Conservation (phyloP, 2,113 vertebrate genomes). For the Alethe castanea region DNA sequence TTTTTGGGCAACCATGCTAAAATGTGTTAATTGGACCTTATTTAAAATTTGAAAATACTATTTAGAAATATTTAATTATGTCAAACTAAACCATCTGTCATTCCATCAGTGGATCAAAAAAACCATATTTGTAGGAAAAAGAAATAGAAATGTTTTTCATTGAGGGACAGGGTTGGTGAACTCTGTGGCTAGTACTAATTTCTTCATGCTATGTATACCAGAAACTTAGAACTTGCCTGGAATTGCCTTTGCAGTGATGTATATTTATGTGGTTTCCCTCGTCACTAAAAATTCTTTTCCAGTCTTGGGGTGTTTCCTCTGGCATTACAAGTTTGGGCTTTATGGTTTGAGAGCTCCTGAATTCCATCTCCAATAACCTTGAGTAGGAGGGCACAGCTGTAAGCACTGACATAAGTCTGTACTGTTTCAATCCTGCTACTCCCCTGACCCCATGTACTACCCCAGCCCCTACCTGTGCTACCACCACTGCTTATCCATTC, state of each 20-base stretch:
- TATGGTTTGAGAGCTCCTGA: not conserved
- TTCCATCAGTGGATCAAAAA: not conserved
- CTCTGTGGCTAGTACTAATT: not conserved
- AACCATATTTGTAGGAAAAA: not conserved
- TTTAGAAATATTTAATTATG: not conserved
- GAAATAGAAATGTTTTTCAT: not conserved
- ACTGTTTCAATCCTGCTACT: not conserved
- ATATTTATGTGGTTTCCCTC: not conserved
- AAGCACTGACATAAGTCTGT: not conserved
- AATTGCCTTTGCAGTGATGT: not conserved
- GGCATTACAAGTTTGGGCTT: not conserved
- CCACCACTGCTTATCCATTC: accelerated
- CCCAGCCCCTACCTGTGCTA: not conserved
- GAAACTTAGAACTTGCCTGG: not conserved
- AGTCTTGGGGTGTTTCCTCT: not conserved
- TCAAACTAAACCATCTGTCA: not conserved
- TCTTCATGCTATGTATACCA: not conserved
- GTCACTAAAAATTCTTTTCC: not conserved
- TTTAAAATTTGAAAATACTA: not conserved
- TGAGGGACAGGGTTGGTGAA: not conserved
- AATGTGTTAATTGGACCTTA: not conserved
- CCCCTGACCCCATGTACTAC: not conserved
- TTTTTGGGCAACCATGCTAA: not conserved
- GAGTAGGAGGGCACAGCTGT: not conserved
- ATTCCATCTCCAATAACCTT: not conserved